Evolutionary conservation across 2,797 vertebrate species (phyloP).

Genomic region (Etheostoma nigrum): DNA sequence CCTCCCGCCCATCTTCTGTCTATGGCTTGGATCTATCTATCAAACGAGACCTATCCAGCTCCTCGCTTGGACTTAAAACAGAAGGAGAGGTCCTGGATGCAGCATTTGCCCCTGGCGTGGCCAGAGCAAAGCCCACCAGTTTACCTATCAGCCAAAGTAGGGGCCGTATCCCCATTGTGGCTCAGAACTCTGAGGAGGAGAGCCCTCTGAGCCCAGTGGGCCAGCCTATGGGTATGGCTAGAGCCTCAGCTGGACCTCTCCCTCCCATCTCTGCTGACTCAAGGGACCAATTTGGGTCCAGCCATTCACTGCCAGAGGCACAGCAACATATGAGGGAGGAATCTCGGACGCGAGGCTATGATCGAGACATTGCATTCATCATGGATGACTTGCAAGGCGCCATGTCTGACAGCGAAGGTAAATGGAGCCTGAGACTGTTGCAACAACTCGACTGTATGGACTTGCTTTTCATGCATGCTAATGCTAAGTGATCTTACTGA

Average conservation of each 20-base stretch:
- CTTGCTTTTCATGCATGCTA: constrained; percentile 92
- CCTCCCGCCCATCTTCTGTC: constrained; percentile 96
- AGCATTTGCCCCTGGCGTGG: constrained; percentile 91
- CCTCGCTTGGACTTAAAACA: constrained; percentile 94
- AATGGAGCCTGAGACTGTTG: constrained; percentile 89
- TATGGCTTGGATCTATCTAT: constrained; percentile 98
- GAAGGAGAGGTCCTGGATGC: constrained; percentile 94
- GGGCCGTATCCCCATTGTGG: constrained; percentile 97
- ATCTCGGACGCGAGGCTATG: constrained; percentile 95
- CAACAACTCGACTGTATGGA: constrained; percentile 87
- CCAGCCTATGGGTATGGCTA: constrained; percentile 99
- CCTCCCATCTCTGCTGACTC: constrained; percentile 99
- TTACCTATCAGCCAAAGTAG: constrained; percentile 98
- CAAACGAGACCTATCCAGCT: constrained; percentile 96
- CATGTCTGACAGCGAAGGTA: constrained; percentile 99
- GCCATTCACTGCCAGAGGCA: constrained; percentile 98
- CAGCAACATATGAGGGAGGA: constrained; percentile 99
- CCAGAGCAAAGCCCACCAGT: constrained; percentile 96
- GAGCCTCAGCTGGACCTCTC: constrained; percentile 96
- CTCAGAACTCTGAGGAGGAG: constrained; percentile 99
- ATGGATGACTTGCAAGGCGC: constrained; percentile 99
- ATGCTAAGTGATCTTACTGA: constrained; percentile 82
- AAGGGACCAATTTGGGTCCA: constrained; percentile 98
- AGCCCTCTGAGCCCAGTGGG: constrained; percentile 99
- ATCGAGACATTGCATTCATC: constrained; percentile 98